Evolutionary conservation across 2,888 invertebrate genomes (phyloP), one percentile per base, ranked within the genome.

Genomic region (Limulus polyphemus): DNA sequence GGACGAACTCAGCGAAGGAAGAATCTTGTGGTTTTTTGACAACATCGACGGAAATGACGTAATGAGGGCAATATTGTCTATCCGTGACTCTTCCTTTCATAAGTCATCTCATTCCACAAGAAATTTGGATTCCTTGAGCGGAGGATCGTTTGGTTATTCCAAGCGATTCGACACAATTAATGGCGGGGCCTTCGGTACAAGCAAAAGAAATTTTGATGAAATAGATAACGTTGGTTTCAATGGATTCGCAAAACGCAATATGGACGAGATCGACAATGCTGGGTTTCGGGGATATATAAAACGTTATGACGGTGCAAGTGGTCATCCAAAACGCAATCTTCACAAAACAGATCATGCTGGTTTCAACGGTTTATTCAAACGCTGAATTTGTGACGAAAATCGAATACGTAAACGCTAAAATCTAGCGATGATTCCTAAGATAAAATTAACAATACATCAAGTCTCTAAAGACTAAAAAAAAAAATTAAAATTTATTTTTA

Each of bases 241-340:
- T 11, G 60, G 65, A 52, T 73, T 74, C 63, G 74, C 76, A 62
- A 81, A 81, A 71, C 78, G 79, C 57, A 81, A 54, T 2, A 52
- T 58, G 47, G 51, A 51, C 47, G 58, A 56, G 14, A 55, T 56
- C 4, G 48, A 58, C 1, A n/a, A 47, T 0, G 16, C 32, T n/a
- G 65, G 65, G 13, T 65, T 65, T 57, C 62, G 60, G 11, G 60
- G 65, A 54, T 73, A 74, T 63, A 74, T 76, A 62, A 81, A 81
- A 71, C 78, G 79, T 59, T 82, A 82, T 74, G 81, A 82, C 71
- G 79, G 79, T 49, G 76, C 83, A 72, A 80, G 81, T 70, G 78
- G 79, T 58, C 82, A 81, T 74, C 78, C 79, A 69, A 82, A 81
- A 70, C 32, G 32, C 32, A 32, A 32, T 32, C 3, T 32, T 32